Conservation (phyloP, 2,113 vertebrate genomes). For the Pavo muticus region DNA sequence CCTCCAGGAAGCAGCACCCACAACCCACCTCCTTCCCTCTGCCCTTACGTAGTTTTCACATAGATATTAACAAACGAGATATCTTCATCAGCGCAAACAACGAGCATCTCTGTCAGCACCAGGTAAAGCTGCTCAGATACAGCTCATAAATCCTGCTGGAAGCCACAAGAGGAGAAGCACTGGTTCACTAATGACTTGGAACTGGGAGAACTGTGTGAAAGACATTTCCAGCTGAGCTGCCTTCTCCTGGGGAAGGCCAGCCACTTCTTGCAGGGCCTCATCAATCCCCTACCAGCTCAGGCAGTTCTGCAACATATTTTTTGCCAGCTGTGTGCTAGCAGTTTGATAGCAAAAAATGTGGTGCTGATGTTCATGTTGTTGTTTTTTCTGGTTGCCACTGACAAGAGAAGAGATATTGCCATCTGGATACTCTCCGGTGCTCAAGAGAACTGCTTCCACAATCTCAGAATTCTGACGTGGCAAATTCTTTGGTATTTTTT, state of each 20-base stretch:
- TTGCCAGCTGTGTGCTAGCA: background rate
- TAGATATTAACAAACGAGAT: background rate
- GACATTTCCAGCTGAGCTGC: background rate
- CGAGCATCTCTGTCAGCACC: background rate
- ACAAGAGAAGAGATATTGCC: background rate
- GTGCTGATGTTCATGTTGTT: background rate
- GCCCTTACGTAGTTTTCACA: background rate
- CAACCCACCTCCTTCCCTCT: background rate
- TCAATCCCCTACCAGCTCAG: background rate
- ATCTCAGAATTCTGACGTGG: background rate
- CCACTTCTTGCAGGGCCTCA: background rate
- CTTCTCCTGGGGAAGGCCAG: background rate
- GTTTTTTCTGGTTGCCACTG: background rate
- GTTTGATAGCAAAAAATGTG: background rate
- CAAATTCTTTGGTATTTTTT: background rate
- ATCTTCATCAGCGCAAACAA: background rate
- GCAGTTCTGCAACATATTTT: background rate
- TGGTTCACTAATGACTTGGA: fast-evolving
- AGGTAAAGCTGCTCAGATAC: background rate
- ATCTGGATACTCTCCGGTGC: background rate
- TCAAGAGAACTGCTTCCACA: background rate
- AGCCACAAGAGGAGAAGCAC: background rate
- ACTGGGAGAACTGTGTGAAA: background rate
- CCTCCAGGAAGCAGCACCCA: background rate
- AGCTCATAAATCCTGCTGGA: background rate